Base-by-base conservation (phyloP, 1,140 invertebrate genomes). In the Drosophila repleta region DNA sequence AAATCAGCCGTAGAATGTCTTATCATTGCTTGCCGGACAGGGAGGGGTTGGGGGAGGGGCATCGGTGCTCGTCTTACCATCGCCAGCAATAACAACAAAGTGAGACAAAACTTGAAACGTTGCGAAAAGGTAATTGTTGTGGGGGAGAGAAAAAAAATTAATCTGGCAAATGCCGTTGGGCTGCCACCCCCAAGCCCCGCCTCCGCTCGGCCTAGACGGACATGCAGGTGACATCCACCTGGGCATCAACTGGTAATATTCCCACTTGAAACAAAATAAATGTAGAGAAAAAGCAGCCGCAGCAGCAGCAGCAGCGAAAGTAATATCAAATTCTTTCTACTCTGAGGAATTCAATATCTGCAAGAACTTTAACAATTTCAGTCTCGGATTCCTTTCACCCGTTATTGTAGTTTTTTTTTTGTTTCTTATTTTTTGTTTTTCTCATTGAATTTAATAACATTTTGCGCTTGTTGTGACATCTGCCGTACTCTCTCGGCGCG, bases 1-100 rank as follows among this genome's bases (percentile, higher is more conserved):
- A 63, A 70, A 64, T 71, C 62, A 71, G 39, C 17, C 53, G 37
- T 29, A 35, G 69, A 66, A 66, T 63, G 52, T 51, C 53, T 57
- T 70, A 51, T 69, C 58, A 69, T 55, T 45, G 39, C 43, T 45
- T 15, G 4, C 0, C 13, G n/a, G 39, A 17, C 39, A 4, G 37
- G 17, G n/a, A 0, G 17, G 3, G 21, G 46, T 4, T 29, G 26
- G 7, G 26, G 26, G 26, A 29, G 24, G 26, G 8, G 24, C 35
- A 1, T 4, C 58, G 45, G 17, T 4, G 55, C 18, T 52, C 24
- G 64, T 10, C 52, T 51, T 71, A 46, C 24, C 57, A 35, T 10
- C 10, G 32, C 32, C 32, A 57, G 37, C 29, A 64, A 53, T 20
- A 64, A 43, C 11, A 52, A 53, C n/a, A 53, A 37, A 53, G 24